These are phyloP conservation scores for Leptatherina wallacei DNA, from an alignment of 2,797 vertebrate genomes.

Conservation along the genomic window DNA sequence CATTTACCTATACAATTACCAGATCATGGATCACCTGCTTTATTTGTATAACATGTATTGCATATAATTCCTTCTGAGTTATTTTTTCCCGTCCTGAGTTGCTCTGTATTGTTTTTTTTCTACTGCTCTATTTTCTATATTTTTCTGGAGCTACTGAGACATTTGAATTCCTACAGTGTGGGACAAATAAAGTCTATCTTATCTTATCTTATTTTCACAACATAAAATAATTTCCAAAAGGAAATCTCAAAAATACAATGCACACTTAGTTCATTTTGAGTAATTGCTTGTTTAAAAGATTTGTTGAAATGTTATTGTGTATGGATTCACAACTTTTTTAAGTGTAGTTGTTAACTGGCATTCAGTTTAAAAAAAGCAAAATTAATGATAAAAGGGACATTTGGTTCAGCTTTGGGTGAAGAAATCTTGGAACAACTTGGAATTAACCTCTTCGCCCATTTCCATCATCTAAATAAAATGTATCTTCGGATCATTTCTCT, in stretches of 20 bases:
- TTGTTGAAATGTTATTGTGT: neutral
- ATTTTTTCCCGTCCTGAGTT: too few species aligned
- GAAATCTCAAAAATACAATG: neutral
- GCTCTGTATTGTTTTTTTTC: too few species aligned
- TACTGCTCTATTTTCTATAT: too few species aligned
- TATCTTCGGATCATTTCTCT: neutral
- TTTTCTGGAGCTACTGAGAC: too few species aligned
- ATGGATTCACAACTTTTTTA: neutral
- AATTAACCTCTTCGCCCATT: neutral
- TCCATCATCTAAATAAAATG: conserved; percentile 12
- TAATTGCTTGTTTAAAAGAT: neutral
- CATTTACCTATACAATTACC: too few species aligned
- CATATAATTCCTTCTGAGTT: too few species aligned
- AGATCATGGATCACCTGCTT: too few species aligned
- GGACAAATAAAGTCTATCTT: too few species aligned
- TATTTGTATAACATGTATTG: too few species aligned
- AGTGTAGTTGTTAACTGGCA: neutral
- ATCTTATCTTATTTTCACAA: too few species aligned
- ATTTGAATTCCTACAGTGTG: too few species aligned
- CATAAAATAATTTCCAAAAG: neutral
- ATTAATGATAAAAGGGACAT: neutral
- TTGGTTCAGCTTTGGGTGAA: neutral
- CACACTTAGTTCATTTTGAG: neutral
- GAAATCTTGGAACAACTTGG: conserved; percentile 23
- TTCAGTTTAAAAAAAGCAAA: neutral